These are phyloP conservation scores for Xiphorhynchus elegans DNA, from an alignment of 2,113 vertebrate species.

Conservation along the genomic window DNA sequence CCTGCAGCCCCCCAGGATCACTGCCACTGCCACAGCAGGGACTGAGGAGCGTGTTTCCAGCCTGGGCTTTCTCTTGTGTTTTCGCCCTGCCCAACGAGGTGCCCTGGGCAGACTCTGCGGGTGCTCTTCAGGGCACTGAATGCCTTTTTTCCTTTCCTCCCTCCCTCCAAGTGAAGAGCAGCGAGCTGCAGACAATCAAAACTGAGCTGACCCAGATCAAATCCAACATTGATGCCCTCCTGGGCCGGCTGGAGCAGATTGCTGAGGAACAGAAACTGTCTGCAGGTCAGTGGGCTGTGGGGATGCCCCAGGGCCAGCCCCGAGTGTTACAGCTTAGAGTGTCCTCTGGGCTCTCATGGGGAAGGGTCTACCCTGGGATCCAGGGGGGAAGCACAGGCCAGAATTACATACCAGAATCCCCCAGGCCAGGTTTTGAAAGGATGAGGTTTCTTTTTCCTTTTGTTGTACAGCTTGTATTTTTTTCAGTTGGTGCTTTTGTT, in stretches of 20 bases:
- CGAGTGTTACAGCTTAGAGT: background rate
- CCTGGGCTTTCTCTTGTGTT: too few species aligned
- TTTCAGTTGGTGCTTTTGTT: background rate
- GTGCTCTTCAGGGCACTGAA: too few species aligned
- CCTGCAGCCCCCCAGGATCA: too few species aligned
- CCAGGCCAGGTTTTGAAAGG: background rate
- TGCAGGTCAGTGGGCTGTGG: constrained; percentile 66
- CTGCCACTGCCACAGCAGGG: too few species aligned
- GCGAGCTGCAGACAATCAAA: too few species aligned
- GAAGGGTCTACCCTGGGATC: background rate
- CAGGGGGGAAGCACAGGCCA: background rate
- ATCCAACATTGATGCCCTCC: constrained; percentile 90
- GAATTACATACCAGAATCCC: background rate
- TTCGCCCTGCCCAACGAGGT: too few species aligned
- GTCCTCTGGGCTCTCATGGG: background rate
- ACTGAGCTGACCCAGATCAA: constrained; percentile 88
- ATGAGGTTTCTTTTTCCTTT: background rate
- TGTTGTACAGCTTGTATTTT: background rate
- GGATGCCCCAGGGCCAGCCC: background rate
- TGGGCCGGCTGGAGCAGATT: constrained; percentile 91
- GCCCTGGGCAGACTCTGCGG: too few species aligned
- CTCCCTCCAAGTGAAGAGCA: too few species aligned
- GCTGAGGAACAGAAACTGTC: constrained; percentile 84
- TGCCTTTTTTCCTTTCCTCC: too few species aligned
- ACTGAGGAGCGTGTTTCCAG: too few species aligned